Base-by-base conservation (phyloP, 1,140 invertebrate genomes). In the Vanessa atalanta region DNA sequence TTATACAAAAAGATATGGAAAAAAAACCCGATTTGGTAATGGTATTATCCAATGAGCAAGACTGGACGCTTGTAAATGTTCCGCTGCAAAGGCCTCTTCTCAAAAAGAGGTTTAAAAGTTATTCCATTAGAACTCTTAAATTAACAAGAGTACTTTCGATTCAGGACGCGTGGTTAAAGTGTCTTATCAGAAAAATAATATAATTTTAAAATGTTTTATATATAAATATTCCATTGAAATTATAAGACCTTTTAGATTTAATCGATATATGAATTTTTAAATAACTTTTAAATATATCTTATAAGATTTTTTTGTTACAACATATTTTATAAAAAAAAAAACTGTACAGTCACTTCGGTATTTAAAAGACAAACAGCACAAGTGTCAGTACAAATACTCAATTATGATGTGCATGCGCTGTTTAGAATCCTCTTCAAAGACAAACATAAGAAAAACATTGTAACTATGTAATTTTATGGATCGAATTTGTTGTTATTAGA, bases 371-470 rank as follows among this genome's bases (percentile, higher is more conserved):
- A 88, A 90, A 90, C 88, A 88, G 79, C 83, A 87, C 79, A 83
- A 73, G 83, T 85, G 79, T 84, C 81, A 83, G 77, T 69, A 80
- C 66, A 72, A 83, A 78, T 73, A 80, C 70, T 73, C 76, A 63
- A 78, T 81, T 79, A 81, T 86, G 82, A 86, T 79, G 73, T 83
- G 81, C 84, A 79, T 77, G 81, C 81, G 70, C 77, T 89, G 86
- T 89, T 91, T 88, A 83, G 79, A 85, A 81, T 89, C 79, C 85
- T 76, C 85, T 89, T 84, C 77, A 86, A 84, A 86, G 79, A 88
- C 83, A 89, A 89, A 88, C 80, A 88, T 74, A 86, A 88, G 87
- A 86, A 90, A 88, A 89, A 88, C 83, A 89, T 81, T 74, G 82
- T 85, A 81, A 87, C 82, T 80, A 70, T 66, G 68, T 75, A 66